Evolutionary conservation across 2,113 vertebrate genomes (phyloP).

Genomic region (Ammodytes marinus): DNA sequence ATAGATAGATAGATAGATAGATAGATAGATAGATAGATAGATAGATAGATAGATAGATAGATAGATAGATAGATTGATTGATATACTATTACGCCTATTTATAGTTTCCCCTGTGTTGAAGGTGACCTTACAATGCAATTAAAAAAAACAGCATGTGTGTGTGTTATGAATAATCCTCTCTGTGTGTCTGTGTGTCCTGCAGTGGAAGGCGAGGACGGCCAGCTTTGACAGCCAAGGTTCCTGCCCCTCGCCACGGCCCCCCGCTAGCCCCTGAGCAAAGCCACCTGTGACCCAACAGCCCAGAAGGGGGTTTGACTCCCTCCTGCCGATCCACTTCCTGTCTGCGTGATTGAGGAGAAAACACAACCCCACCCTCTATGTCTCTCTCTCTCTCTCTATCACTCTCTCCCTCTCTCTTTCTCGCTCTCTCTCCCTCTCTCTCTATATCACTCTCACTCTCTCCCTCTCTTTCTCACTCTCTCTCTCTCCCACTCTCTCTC

Average conservation of each 20-base stretch:
- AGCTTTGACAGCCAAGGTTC: slow-evolving; percentile 98
- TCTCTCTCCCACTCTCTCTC: slow-evolving; percentile 26
- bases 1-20: too few species aligned
- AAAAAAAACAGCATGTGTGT: not conserved
- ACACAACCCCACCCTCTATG: slow-evolving; percentile 57
- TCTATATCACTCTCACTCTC: slow-evolving; percentile 42
- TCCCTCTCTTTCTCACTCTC: slow-evolving; percentile 21
- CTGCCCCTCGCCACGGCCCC: slow-evolving; percentile 94
- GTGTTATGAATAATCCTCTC: slow-evolving; percentile 43
- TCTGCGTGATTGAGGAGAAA: slow-evolving; percentile 79
- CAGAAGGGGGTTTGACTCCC: slow-evolving; percentile 64
- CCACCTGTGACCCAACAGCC: slow-evolving; percentile 77
- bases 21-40: not conserved
- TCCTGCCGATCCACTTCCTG: slow-evolving; percentile 75
- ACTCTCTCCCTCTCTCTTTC: slow-evolving; percentile 23
- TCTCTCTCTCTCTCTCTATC: slow-evolving; percentile 25
- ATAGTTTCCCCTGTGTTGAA: not conserved
- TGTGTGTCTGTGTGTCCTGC: slow-evolving; percentile 73
- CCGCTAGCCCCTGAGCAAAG: slow-evolving; percentile 91
- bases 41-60: not conserved
- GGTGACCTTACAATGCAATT: not conserved
- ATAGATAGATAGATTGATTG: not conserved
- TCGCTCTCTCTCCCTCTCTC: slow-evolving; percentile 40
- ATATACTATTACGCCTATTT: not conserved
- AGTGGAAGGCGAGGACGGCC: slow-evolving; percentile 97